Evolutionary conservation across 2,113 vertebrate species (phyloP).

Genomic region (Halcyon senegalensis): DNA sequence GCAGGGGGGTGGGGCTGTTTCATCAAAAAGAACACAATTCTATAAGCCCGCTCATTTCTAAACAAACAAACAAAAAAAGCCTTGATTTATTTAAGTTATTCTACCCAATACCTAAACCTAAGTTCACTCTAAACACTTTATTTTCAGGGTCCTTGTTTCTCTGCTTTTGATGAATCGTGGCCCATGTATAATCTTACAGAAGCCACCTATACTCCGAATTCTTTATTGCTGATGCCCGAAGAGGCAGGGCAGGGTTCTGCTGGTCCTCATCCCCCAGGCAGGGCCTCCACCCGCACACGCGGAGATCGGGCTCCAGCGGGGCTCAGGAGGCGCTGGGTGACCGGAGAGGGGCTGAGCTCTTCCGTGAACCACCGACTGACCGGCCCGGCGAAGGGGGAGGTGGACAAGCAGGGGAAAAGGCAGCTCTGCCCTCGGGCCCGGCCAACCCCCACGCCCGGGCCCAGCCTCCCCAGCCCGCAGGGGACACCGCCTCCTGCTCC

Average conservation of each 20-base stretch:
- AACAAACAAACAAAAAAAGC: not conserved
- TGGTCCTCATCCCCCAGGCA: not conserved
- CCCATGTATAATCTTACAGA: fast-evolving
- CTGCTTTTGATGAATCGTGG: not conserved
- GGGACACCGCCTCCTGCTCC: not conserved
- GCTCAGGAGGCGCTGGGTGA: not conserved
- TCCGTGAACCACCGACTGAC: not conserved
- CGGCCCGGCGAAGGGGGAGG: too few species aligned
- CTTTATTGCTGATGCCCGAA: not conserved
- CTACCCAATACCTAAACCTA: not conserved
- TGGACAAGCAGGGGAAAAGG: not conserved
- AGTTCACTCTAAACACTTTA: not conserved
- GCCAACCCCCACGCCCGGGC: not conserved
- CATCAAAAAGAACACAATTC: not conserved
- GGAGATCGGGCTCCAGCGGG: too few species aligned
- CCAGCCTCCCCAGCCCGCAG: not conserved
- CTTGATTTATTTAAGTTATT: not conserved
- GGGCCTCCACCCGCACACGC: not conserved
- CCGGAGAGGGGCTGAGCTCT: not conserved
- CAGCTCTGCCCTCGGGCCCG: not conserved
- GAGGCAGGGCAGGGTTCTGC: too few species aligned
- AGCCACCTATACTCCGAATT: not conserved
- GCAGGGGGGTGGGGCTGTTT: fast-evolving
- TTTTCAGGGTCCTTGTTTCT: not conserved
- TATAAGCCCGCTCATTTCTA: not conserved